Percentiles rank a stretch among this genome's conserved stretches.
Conservation (phyloP, 2,888 invertebrate genomes). For the Harmothoe impar region DNA sequence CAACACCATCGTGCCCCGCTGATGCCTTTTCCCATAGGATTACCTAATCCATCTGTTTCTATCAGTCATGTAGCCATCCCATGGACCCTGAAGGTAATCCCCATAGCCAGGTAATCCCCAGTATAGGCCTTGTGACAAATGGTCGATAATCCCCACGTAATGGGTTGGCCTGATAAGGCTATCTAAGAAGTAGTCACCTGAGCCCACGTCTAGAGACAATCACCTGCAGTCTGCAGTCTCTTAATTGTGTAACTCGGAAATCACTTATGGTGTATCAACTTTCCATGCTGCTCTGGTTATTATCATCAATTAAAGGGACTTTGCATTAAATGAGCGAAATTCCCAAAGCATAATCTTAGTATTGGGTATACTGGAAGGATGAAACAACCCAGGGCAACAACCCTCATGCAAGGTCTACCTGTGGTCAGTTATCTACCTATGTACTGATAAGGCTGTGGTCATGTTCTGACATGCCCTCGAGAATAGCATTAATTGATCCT, state of each 20-base stretch:
- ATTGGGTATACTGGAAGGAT: no score
- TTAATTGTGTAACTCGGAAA: no score
- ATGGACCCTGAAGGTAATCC: not conserved
- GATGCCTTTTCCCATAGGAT: constrained; percentile 24
- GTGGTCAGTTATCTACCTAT: not conserved
- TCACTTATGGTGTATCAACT: no score
- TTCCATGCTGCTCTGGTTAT: no score
- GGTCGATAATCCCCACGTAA: not conserved
- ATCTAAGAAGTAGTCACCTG: not conserved
- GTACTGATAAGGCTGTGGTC: not conserved
- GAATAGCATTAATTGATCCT: not conserved
- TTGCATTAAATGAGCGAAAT: no score
- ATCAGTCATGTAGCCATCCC: not conserved
- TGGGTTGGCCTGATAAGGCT: not conserved
- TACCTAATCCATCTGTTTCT: not conserved
- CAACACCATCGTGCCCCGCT: no score
- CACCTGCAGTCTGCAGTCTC: no score
- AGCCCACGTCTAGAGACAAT: not conserved
- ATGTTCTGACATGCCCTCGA: not conserved
- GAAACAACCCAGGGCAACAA: no score
- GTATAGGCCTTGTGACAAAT: constrained; percentile 32
- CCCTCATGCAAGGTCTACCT: no score
- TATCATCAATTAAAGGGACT: no score
- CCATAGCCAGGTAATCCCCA: not conserved
- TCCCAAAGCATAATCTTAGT: no score